phyloP scores from a whole-genome alignment of 1,140 invertebrate genomes.

The Anagrus nilaparvatae region DNA sequence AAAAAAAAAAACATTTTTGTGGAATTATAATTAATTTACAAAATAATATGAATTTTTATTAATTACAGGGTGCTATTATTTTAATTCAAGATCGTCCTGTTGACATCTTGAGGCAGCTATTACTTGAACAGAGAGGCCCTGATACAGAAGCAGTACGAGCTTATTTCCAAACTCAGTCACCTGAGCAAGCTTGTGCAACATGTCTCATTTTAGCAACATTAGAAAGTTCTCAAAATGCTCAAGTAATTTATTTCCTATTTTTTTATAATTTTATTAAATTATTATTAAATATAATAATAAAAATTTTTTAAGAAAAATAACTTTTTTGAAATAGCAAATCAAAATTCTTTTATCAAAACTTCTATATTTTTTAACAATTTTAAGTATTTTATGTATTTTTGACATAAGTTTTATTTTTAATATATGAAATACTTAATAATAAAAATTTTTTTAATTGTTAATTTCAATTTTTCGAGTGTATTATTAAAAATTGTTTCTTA shows the following conservation, averaged over 20 bases:
- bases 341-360: background rate
- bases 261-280: background rate
- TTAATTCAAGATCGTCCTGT: slow-evolving; percentile 74
- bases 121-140: slow-evolving; percentile 71
- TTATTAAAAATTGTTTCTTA: slow-evolving; percentile 11
- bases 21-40: background rate
- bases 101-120: slow-evolving; percentile 70
- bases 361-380: too few species aligned
- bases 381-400: too few species aligned
- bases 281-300: background rate
- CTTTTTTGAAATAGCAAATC: too few species aligned
- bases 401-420: background rate
- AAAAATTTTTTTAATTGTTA: background rate
- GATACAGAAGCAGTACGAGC: slow-evolving; percentile 74
- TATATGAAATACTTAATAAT: background rate
- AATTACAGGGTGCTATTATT: slow-evolving; percentile 78
- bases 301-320: too few species aligned
- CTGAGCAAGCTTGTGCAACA: slow-evolving; percentile 82
- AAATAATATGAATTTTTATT: too few species aligned
- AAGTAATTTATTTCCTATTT: slow-evolving; percentile 38
- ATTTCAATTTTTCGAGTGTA: background rate
- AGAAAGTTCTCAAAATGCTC: slow-evolving; percentile 53
- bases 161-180: slow-evolving; percentile 74
- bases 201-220: slow-evolving; percentile 76
- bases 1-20: background rate